Evolutionary conservation across 2,797 vertebrate species (phyloP), one percentile per base, ranked within the genome.

Genomic region (Gymnocypris eckloni): DNA sequence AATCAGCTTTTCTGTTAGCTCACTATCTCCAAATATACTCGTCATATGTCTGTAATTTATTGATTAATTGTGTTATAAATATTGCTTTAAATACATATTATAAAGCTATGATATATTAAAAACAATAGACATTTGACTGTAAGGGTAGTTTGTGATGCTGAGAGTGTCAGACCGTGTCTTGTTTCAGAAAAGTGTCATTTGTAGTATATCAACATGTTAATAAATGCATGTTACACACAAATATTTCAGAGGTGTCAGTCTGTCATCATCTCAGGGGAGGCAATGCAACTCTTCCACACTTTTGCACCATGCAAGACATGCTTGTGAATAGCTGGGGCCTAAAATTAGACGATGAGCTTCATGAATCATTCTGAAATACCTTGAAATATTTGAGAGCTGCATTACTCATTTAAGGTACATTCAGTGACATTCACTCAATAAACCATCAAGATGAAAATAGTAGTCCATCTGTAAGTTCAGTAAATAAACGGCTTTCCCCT

Each of bases 281-380:
- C 6, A 39, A 73, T 73, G n/a, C n/a, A 61, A 82, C 39, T 15
- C 25, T 82, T 73, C 59, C 52, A 72, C 72, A 59, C 16, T 48
- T 59, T 82, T 72, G n/a, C 69, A 45, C 16, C 69, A 45, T 61
- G 79, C 59, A 66, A 48, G 37, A 37, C 9, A 61, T 41, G 39
- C n/a, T 45, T 66, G 11, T 39, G 12, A 81, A 52, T 6, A 4
- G 45, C 25, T 33, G 41, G 11, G 9, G 13, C 2, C n/a, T 50
- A 4, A 2, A 6, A 69, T 25, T 39, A 70, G 16, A 37, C 33
- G 6, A 20, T 16, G 12, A 48, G 33, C 37, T 41, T 70, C 48
- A 39, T 81, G 37, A 70, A 39, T 39, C 79, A 54, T 71, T 54
- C 12, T 61, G 76, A 43, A 78, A 78, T 41, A 43, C 54, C 54